phyloP scores from a whole-genome alignment of 2,797 vertebrate genomes.

The Crenichthys baileyi region DNA sequence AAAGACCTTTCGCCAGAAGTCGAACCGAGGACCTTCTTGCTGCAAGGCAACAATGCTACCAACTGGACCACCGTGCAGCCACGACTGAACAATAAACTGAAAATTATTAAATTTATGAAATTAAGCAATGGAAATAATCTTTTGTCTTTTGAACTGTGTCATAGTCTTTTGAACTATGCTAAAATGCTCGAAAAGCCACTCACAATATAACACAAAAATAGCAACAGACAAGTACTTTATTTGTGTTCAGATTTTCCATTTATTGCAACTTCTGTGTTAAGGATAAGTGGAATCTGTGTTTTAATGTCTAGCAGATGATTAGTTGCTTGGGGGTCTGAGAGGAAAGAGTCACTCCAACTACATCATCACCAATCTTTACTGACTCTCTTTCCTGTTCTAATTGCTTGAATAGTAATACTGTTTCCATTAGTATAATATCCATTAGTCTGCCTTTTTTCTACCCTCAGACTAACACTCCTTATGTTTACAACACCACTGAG shows the following conservation, averaged over 20 bases:
- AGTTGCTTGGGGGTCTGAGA: slow-evolving; percentile 48
- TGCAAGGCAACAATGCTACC: too few relatives aligned
- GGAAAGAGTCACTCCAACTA: slow-evolving; percentile 53
- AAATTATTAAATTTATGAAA: too few relatives aligned
- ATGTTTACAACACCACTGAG: slow-evolving; percentile 81
- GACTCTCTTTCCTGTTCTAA: slow-evolving; percentile 79
- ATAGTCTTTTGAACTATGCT: background rate
- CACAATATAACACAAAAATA: background rate
- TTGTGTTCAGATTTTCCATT: background rate
- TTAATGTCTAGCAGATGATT: slow-evolving; percentile 41
- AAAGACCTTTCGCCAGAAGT: too few relatives aligned
- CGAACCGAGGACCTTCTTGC: too few relatives aligned
- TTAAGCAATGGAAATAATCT: background rate
- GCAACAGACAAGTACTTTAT: background rate
- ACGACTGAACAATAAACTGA: too few relatives aligned
- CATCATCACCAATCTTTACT: slow-evolving; percentile 61
- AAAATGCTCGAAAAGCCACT: background rate
- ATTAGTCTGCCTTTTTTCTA: slow-evolving; percentile 72
- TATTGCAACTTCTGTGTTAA: background rate
- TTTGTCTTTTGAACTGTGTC: background rate
- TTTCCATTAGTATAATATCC: slow-evolving; percentile 78
- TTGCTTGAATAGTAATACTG: slow-evolving; percentile 64
- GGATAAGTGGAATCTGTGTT: background rate
- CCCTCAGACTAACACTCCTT: slow-evolving; percentile 68
- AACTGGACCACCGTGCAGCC: too few relatives aligned